Evolutionary conservation across 2,797 vertebrate species (phyloP), one percentile per base, ranked within the genome.

Genomic region (Oceanodroma leucorhoa): DNA sequence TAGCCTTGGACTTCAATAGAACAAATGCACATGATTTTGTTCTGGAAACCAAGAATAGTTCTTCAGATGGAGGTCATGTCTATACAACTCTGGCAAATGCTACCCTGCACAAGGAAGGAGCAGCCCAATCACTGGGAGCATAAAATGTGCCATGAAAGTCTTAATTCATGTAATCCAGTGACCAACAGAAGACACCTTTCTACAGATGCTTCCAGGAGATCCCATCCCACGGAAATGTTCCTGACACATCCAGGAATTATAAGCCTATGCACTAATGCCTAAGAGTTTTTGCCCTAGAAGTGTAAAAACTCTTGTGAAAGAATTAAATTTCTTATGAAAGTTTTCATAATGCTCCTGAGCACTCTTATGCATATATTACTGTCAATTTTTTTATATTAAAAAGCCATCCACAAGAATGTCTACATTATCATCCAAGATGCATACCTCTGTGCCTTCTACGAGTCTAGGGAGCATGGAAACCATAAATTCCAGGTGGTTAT

Each of bases 21-120:
- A 70, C 6, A 78, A 96, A 82, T 41, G 67, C 87, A 93, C 76
- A 23, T 93, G 45, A 86, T 96, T 97, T 95, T 90, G 43, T 94
- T 96, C 85, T 92, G 93, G 85, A 46, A 92, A 54, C 84, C 93
- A 76, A 81, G 95, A 97, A 90, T 80, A 96, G 78, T 89, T 94
- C 80, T 86, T 96, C 96, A 95, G 89, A 94, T 96, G 93, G 88
- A 95, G 77, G 77, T 97, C 87, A 6, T 84, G 73, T 79, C 85
- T 80, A 29, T 54, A 41, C 26, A 76, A 72, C 85, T 93, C 77
- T 82, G 89, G 66, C 8, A 71, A 83, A 53, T 91, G 70, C 80
- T 95, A 65, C 90, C 79, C 79, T 90, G 84, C 50, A 77, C 75
- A 83, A 90, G 75, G 32, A 62, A 81, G 29, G 58, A 92, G 77